A percentile compares a stretch with the other conserved stretches of the same genome.
Evolutionary conservation across 2,113 vertebrate genomes (phyloP).

Genomic region (Rhinoderma darwinii): DNA sequence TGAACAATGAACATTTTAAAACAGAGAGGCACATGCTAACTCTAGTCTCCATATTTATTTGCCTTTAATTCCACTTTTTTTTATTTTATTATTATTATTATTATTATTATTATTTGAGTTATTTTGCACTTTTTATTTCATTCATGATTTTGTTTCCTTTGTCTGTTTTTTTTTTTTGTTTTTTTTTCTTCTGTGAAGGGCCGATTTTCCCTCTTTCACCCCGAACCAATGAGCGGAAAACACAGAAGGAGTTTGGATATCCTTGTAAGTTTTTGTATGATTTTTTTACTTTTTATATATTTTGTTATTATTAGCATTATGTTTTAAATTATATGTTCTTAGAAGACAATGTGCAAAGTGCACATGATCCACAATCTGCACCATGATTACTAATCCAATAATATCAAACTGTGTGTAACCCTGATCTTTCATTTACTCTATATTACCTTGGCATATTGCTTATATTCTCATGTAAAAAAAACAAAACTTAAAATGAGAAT

Average conservation of each 20-base stretch:
- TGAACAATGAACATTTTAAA: not conserved
- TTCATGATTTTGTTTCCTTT: constrained; percentile 79
- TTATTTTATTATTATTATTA: constrained; percentile 73
- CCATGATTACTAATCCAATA: not conserved
- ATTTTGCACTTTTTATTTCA: constrained; percentile 75
- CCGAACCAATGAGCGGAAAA: constrained; percentile 81
- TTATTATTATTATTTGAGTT: constrained; percentile 76
- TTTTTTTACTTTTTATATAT: constrained; percentile 77
- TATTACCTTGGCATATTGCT: too few relatives aligned
- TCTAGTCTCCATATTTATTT: constrained; percentile 60
- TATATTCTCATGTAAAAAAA: too few relatives aligned
- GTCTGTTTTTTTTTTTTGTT: constrained; percentile 71
- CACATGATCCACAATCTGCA: not conserved
- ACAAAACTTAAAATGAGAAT: too few relatives aligned
- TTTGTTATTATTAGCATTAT: constrained; percentile 61
- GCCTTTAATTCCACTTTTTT: constrained; percentile 70
- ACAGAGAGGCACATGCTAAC: constrained; percentile 57
- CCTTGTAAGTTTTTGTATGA: constrained; percentile 90
- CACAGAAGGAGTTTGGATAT: constrained; percentile 92
- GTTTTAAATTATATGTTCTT: not conserved
- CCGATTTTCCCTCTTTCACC: constrained; percentile 97
- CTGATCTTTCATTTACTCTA: not conserved
- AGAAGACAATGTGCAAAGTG: not conserved
- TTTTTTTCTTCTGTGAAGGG: constrained; percentile 85
- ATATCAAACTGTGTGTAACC: not conserved